Conservation (phyloP, 2,113 vertebrate genomes). For the Nibea coibor region DNA sequence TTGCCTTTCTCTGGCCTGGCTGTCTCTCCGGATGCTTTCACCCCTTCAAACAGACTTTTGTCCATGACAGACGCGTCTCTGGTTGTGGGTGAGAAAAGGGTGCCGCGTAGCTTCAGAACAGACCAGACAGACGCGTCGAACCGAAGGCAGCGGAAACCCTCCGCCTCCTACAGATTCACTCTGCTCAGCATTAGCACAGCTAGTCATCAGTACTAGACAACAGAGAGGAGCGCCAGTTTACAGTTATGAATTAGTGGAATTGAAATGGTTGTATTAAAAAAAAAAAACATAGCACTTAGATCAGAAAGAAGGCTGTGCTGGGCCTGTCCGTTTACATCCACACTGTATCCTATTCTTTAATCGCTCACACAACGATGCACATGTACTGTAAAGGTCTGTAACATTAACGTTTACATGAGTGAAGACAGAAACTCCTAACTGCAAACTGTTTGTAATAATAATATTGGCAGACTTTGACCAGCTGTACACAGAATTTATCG, state of each 20-base stretch:
- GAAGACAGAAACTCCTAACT: conserved; percentile 49
- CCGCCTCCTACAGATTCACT: conserved; percentile 56
- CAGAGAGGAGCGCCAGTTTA: conserved; percentile 56
- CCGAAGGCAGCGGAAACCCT: conserved; percentile 71
- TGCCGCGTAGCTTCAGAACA: conserved; percentile 55
- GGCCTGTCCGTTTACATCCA: conserved; percentile 63
- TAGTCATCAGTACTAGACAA: conserved; percentile 55
- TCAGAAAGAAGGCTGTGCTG: conserved; percentile 42
- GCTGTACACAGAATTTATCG: conserved; percentile 31
- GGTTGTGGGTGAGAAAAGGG: conserved; percentile 43
- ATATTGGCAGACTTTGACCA: conserved; percentile 38
- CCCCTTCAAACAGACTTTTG: conserved; percentile 62
- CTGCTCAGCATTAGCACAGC: conserved; percentile 62
- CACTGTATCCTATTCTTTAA: conserved; percentile 48
- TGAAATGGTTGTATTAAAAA: conserved; percentile 29
- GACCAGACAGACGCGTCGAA: conserved; percentile 58
- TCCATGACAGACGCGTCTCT: conserved; percentile 53
- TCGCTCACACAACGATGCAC: conserved; percentile 56
- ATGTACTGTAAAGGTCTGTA: conserved; percentile 58
- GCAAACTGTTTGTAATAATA: conserved; percentile 47
- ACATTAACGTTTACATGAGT: conserved; percentile 58
- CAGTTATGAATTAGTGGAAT: conserved; percentile 45
- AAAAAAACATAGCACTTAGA: conserved; percentile 34
- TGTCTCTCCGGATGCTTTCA: conserved; percentile 65
- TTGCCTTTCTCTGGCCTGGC: conserved; percentile 66